Percentiles rank a stretch among this genome's conserved stretches.
Evolutionary conservation across 2,113 vertebrate species (phyloP).

Genomic region (Cephalopterus ornatus): DNA sequence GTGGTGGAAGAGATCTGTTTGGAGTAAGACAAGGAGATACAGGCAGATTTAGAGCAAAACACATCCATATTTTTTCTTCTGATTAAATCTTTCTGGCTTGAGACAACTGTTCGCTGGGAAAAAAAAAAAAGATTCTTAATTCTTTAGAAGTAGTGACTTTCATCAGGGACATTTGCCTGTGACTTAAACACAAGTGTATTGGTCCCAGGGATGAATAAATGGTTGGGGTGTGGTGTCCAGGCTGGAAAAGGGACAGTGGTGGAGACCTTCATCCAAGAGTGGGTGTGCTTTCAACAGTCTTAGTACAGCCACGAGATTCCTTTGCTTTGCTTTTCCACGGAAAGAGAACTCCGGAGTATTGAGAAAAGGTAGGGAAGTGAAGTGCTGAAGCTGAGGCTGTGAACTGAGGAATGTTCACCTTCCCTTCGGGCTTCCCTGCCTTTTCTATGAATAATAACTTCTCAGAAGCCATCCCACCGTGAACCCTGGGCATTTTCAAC

Average conservation of each 20-base stretch:
- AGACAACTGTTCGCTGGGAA: not conserved
- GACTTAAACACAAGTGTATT: not conserved
- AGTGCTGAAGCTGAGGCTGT: not conserved
- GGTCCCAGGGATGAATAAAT: not conserved
- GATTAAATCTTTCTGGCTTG: not conserved
- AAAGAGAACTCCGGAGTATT: not conserved
- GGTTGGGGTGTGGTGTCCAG: not conserved
- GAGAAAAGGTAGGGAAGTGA: not conserved
- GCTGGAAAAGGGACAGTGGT: not conserved
- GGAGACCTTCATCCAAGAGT: not conserved
- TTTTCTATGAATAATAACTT: not conserved
- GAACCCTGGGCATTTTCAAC: not conserved
- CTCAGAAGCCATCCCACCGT: not conserved
- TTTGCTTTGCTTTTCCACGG: not conserved
- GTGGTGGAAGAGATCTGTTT: not conserved
- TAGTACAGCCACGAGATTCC: not conserved
- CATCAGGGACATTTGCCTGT: not conserved
- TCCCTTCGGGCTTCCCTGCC: not conserved
- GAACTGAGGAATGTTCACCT: not conserved
- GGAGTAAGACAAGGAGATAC: not conserved
- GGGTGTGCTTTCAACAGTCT: not conserved
- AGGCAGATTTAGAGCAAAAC: not conserved
- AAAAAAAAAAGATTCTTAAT: not conserved
- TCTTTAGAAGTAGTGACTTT: not conserved
- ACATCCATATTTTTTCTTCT: not conserved